phyloP scores from a whole-genome alignment of 2,797 vertebrate species.

The Sebastes wilsoni region DNA sequence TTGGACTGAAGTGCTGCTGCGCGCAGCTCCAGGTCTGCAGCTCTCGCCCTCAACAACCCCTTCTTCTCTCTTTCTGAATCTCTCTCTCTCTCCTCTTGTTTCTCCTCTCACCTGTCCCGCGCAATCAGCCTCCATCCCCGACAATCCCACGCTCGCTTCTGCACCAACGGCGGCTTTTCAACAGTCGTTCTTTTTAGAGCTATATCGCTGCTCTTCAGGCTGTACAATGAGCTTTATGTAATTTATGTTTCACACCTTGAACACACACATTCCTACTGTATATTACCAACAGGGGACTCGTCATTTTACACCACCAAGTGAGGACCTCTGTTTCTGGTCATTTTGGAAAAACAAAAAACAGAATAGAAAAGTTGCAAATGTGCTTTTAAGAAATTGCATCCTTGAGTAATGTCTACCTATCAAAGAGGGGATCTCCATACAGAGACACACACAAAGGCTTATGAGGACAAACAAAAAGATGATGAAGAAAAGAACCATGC shows the following conservation, averaged over 20 bases:
- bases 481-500: too few relatives aligned
- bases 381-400: neutral
- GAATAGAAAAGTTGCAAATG: neutral
- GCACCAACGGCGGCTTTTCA: neutral
- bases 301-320: neutral
- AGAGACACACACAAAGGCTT: neutral
- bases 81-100: neutral
- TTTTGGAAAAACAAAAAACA: neutral
- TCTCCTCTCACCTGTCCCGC: conserved; percentile 33
- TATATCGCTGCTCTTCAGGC: neutral
- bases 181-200: neutral
- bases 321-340: neutral
- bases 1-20: conserved; percentile 51
- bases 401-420: neutral
- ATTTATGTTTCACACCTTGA: neutral
- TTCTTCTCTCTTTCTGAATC: neutral
- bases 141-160: neutral
- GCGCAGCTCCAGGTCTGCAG: conserved; percentile 9
- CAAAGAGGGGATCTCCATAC: neutral
- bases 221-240: neutral
- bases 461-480: neutral
- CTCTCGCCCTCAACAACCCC: neutral
- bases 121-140: neutral
- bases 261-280: neutral
- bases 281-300: neutral